Percentiles rank a stretch among this genome's conserved stretches.
Conservation (phyloP, 2,797 vertebrate genomes). For the Linurgus olivaceus region DNA sequence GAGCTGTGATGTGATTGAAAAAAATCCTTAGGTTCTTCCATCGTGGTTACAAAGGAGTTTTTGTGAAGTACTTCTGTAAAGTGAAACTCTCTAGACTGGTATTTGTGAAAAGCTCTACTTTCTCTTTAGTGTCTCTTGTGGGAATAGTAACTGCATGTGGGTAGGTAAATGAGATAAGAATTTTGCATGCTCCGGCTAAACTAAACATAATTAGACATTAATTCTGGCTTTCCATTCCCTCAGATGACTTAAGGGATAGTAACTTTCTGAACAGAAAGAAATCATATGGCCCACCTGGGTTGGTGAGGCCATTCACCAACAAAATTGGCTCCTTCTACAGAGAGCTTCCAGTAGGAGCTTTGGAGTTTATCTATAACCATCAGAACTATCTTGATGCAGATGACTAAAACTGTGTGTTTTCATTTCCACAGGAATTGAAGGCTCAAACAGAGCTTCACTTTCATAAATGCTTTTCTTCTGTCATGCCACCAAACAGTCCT, state of each 20-base stretch:
- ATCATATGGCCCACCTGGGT: slow-evolving; percentile 35
- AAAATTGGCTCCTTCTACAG: neutral
- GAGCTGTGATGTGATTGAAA: slow-evolving; percentile 35
- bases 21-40: slow-evolving; percentile 40
- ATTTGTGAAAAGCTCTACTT: slow-evolving; percentile 65
- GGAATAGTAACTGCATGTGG: slow-evolving; percentile 51
- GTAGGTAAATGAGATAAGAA: slow-evolving; percentile 68
- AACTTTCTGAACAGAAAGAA: slow-evolving; percentile 45
- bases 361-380: neutral
- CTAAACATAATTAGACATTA: slow-evolving; percentile 61
- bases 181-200: slow-evolving; percentile 45
- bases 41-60: slow-evolving; percentile 47
- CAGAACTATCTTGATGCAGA: neutral
- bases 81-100: slow-evolving; percentile 60
- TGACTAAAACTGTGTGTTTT: neutral
- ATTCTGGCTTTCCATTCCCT: slow-evolving; percentile 60
- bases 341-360: neutral
- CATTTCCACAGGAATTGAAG: neutral
- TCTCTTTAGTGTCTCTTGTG: slow-evolving; percentile 65
- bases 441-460: neutral
- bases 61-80: slow-evolving; percentile 63
- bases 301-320: slow-evolving; percentile 19
- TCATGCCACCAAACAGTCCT: neutral
- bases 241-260: slow-evolving; percentile 49
- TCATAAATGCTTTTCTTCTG: neutral